Base-by-base conservation (phyloP, 2,113 vertebrate genomes). In the Ophthalmolycus amberensis region DNA sequence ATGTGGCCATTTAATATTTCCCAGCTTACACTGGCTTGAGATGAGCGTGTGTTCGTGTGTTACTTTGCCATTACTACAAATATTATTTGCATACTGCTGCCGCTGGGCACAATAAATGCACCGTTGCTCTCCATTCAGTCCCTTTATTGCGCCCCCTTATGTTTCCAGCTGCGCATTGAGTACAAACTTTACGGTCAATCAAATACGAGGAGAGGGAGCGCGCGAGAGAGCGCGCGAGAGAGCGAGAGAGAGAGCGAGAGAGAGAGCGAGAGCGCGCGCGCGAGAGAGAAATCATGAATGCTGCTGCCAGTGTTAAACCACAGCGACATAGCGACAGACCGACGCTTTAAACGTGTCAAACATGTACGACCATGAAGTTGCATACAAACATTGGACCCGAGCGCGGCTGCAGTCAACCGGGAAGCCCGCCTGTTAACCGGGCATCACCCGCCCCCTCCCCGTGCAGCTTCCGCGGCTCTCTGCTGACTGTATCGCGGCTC, bases 181-280 rank as follows among this genome's bases (percentile, higher is more conserved):
- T 84, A 59, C 46, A 90, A 79, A 90, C 87, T 85, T 91, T 92
- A 93, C 84, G 90, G 85, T 79, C 66, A 80, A 88, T 68, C 81
- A 80, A 44, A 58, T 44, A 71, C 52, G 25, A 42, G 68, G 38
- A 56, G 63, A 42, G 46, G 16, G 11, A 75, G 60, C 50, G 46
- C 46, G 12, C 38, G 7, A 6, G 66, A 18, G 52, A 52, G 65
- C 54, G 74, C 54, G 75, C 68, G 63, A 54, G 84, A 48, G 76
- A 44, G 27, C 65, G 64, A 71, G 72, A 74, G 52, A 48, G 74
- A 74, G 77, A 79, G 75, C 79, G 70, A 72, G 74, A 75, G 74
- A 63, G 77, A 58, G 75, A 64, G 68, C 25, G 56, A 48, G 76
- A 63, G 71, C 46, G 76, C 65, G 25, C 25, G 25, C 25, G 25